A percentile compares a stretch with the other conserved stretches of the same genome.
Conservation (phyloP, 2,797 vertebrate species). For the Malacoraja senta region DNA sequence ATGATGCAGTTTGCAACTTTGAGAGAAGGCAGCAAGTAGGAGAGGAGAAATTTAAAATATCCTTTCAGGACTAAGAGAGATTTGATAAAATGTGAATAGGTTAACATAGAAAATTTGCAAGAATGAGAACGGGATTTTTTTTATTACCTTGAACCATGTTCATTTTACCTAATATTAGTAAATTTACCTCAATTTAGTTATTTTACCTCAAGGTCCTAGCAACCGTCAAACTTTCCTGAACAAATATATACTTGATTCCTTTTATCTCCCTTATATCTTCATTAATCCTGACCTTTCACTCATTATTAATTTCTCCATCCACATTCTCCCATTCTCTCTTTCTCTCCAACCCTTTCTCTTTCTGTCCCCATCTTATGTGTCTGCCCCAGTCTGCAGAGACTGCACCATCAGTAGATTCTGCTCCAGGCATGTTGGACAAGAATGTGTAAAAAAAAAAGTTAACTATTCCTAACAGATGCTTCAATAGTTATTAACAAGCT, state of each 20-base stretch:
- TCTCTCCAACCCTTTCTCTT: too few relatives aligned
- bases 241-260: background rate
- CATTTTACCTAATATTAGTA: too few relatives aligned
- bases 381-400: background rate
- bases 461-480: constrained; percentile 37
- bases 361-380: background rate
- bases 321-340: background rate
- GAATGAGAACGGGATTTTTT: constrained; percentile 6
- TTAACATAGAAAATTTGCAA: background rate
- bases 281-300: background rate
- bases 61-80: too few relatives aligned
- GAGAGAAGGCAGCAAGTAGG: background rate
- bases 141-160: background rate
- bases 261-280: background rate
- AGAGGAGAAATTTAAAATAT: too few relatives aligned
- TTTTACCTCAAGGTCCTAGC: background rate
- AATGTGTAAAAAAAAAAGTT: constrained; percentile 37
- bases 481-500: constrained; percentile 36
- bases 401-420: background rate
- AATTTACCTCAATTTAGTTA: background rate
- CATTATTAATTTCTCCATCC: background rate
- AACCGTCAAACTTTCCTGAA: background rate
- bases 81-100: background rate
- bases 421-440: constrained; percentile 34
- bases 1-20: background rate